Conservation (phyloP, 1,140 invertebrate genomes). For the Euglossa dilemma region DNA sequence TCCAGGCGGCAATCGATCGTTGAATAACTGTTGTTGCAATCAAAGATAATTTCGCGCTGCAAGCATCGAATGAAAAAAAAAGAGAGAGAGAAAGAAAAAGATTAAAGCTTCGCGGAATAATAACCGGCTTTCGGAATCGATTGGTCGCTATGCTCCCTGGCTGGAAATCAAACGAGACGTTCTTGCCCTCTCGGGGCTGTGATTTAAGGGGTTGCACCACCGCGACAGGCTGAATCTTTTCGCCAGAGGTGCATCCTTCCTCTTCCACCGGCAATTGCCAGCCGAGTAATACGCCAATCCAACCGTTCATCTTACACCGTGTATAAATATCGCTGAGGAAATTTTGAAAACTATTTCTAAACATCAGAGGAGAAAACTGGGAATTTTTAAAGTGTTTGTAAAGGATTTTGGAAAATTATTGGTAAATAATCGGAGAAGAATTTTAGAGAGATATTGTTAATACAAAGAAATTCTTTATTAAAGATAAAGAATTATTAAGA, state of each 20-base stretch:
- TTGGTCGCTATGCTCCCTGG: not conserved
- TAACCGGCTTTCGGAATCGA: constrained; percentile 2
- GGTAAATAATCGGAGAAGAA: too few species aligned
- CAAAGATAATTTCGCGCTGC: constrained; percentile 32
- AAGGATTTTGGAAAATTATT: too few species aligned
- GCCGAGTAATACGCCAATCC: too few species aligned
- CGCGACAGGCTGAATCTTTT: not conserved
- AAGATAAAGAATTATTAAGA: too few species aligned
- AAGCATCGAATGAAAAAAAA: not conserved
- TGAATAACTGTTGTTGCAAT: constrained; percentile 41
- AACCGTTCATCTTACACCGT: too few species aligned
- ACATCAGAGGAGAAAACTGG: too few species aligned
- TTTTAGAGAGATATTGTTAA: too few species aligned
- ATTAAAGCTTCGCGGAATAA: constrained; percentile 7
- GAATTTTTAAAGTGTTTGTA: too few species aligned
- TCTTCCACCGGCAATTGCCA: too few species aligned
- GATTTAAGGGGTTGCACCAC: not conserved
- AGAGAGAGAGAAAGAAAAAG: not conserved
- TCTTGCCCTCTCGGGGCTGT: not conserved
- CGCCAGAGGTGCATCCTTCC: not conserved
- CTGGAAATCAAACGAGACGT: not conserved
- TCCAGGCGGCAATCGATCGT: constrained; percentile 32
- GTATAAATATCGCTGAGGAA: too few species aligned
- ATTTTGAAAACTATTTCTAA: too few species aligned
- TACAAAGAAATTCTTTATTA: too few species aligned